Percentiles rank a stretch among this genome's conserved stretches.
These are phyloP conservation scores for Chironomus riparius DNA, from an alignment of 2,888 invertebrate genomes.

Conservation along the genomic window DNA sequence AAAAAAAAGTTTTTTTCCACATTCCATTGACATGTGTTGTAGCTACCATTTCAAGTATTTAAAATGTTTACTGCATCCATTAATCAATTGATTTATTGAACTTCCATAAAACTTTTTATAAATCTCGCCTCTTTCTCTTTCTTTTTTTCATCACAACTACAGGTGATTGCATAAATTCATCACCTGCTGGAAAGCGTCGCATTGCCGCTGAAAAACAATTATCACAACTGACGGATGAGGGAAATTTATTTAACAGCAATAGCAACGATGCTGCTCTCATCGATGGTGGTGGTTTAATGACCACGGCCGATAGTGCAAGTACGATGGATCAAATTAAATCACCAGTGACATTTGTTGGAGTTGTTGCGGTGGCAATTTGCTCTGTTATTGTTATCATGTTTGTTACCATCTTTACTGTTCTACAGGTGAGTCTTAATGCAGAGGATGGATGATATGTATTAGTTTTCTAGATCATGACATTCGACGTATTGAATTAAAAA, in stretches of 20 bases:
- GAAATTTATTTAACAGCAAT: conserved; percentile 1
- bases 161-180: conserved; percentile 66
- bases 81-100: conserved; percentile 27
- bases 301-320: neutral
- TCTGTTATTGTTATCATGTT: conserved; percentile 61
- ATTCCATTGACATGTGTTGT: too few species aligned
- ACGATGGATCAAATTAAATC: conserved; percentile 24
- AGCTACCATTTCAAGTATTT: too few species aligned
- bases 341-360: conserved; percentile 23
- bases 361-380: conserved; percentile 54
- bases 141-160: conserved; percentile 26
- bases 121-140: conserved; percentile 27
- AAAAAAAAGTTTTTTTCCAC: too few species aligned
- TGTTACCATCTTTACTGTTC: conserved; percentile 57
- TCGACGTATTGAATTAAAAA: too few species aligned
- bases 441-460: too few species aligned
- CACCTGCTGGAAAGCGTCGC: conserved; percentile 64
- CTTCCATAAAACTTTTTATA: conserved; percentile 6
- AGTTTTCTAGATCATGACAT: too few species aligned
- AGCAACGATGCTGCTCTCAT: conserved; percentile 11
- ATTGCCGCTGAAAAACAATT: conserved; percentile 47
- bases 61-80: neutral
- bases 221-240: conserved; percentile 17
- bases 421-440: conserved; percentile 51
- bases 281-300: neutral